These are phyloP conservation scores for Chionis minor DNA, from an alignment of 2,113 vertebrate species.

Conservation along the genomic window DNA sequence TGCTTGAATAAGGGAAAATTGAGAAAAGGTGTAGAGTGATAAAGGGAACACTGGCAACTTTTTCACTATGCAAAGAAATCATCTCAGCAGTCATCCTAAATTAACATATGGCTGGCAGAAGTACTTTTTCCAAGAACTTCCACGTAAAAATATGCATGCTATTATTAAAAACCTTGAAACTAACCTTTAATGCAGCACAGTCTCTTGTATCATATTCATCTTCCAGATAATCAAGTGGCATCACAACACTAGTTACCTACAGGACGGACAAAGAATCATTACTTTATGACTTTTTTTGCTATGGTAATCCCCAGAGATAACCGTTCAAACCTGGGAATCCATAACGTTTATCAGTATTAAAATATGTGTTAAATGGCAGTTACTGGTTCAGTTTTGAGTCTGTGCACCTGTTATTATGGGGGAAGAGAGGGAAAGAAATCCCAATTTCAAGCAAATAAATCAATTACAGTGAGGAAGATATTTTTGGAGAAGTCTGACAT, in stretches of 20 bases:
- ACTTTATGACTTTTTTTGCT: background rate
- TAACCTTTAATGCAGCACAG: slow-evolving; percentile 91
- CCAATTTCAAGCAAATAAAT: background rate
- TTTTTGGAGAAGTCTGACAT: background rate
- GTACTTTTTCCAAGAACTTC: background rate
- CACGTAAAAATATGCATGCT: background rate
- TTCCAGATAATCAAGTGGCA: slow-evolving; percentile 80
- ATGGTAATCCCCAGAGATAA: background rate
- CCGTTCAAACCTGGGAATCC: background rate
- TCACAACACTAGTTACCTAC: slow-evolving; percentile 84
- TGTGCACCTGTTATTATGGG: rapidly evolving
- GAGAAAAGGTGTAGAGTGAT: background rate
- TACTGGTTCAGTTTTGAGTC: background rate
- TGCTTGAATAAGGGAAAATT: background rate
- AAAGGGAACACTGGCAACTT: background rate
- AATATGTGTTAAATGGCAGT: background rate
- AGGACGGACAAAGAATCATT: slow-evolving; percentile 22
- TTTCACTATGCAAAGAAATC: background rate
- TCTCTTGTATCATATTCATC: slow-evolving; percentile 86
- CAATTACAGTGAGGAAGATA: background rate
- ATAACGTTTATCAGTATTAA: background rate
- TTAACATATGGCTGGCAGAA: background rate
- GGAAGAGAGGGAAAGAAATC: background rate
- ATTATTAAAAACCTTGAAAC: background rate
- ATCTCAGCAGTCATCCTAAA: background rate